These are phyloP conservation scores for Laticauda colubrina DNA, from an alignment of 2,113 vertebrate genomes.

Conservation along the genomic window DNA sequence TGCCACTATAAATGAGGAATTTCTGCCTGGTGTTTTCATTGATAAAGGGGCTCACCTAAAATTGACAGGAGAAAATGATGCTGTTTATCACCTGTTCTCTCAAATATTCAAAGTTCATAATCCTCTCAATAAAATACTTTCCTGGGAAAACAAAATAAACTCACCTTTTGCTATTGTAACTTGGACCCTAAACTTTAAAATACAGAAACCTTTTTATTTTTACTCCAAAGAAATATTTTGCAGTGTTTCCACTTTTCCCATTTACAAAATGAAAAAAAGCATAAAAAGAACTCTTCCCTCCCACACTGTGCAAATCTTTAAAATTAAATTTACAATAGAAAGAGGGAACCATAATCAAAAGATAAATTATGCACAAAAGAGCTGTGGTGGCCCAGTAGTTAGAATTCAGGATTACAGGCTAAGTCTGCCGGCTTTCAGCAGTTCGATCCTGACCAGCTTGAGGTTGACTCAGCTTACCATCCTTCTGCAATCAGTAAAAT, in stretches of 20 bases:
- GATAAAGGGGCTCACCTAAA: constrained; percentile 84
- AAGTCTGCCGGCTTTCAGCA: too few relatives aligned
- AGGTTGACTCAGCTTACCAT: too few relatives aligned
- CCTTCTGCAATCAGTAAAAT: too few relatives aligned
- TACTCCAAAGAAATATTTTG: background rate
- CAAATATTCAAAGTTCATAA: background rate
- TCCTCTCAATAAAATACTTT: too few relatives aligned
- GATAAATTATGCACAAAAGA: background rate
- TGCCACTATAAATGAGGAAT: constrained; percentile 83
- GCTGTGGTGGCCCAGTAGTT: background rate
- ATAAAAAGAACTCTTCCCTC: background rate
- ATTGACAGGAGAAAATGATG: background rate
- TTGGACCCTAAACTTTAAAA: background rate
- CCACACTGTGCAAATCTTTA: background rate
- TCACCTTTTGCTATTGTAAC: background rate
- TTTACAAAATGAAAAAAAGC: background rate
- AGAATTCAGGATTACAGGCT: too few relatives aligned
- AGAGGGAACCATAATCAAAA: background rate
- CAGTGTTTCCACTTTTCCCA: background rate
- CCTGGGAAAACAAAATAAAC: background rate
- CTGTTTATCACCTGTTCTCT: background rate
- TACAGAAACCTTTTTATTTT: background rate
- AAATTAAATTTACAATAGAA: background rate
- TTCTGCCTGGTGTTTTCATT: constrained; percentile 83
- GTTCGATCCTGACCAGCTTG: too few relatives aligned